Base-by-base conservation (phyloP, 37 sponge, comb jelly and placozoan species). In the Tethya wilhelma region DNA sequence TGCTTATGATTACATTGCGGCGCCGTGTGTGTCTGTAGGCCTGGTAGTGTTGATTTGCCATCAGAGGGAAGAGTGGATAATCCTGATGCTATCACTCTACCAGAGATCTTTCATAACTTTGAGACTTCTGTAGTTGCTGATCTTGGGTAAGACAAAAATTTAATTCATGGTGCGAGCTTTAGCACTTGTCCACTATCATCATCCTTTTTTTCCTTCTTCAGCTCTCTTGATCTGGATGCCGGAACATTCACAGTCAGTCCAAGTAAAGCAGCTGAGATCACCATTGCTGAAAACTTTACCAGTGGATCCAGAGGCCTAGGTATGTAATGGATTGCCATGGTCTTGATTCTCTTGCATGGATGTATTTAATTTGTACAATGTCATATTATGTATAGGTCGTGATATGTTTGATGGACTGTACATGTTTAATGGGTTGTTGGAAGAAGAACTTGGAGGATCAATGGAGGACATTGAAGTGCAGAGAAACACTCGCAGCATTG, bases 21-120 rank as follows among this genome's bases (percentile, higher is more conserved):
- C n/a, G n/a, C n/a, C n/a, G n/a, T n/a, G n/a, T n/a, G n/a, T n/a
- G n/a, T n/a, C n/a, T n/a, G n/a, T 37, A 78, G 94, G 31, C 99
- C 99, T n/a, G 99, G 97, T 25, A 78, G 89, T 9, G 91, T 98
- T 23, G 97, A 98, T 79, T 77, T 94, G 66, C 95, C 99, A 4
- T 60, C 81, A 43, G 94, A 93, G 57, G 79, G 77, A 20, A 80
- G 85, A 33, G 87, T 79, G n/a, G 90, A 89, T n/a, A 85, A 71
- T 64, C 60, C 89, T 41, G 89, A 98, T 38, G 90, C 94, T 44
- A 94, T 96, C 44, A 96, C 93, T 3, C 84, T 98, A 17, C 99
- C 99, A 30, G 99, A 93, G 26, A 82, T 93, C 14, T 96, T 98
- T 71, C 82, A 89, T 44, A 90, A 93, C 58, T 98, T 98, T 76